These are phyloP conservation scores for Stegodyphus dumicola DNA, from an alignment of 1,140 invertebrate genomes.

Conservation along the genomic window DNA sequence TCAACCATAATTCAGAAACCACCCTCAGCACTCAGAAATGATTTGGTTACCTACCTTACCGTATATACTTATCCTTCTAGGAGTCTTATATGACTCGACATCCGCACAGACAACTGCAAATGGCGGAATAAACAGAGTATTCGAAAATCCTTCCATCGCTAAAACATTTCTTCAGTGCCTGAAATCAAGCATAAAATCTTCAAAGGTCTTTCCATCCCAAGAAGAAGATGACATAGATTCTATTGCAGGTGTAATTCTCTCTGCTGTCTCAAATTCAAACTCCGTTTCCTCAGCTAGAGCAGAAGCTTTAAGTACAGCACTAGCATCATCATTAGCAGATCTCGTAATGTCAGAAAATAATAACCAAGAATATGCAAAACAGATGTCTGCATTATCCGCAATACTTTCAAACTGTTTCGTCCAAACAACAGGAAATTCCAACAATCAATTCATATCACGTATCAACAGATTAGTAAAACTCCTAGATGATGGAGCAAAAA, in stretches of 20 bases:
- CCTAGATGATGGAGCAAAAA: background rate
- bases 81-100: background rate
- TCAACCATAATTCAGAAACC: too few species aligned
- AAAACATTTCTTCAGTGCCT: slow-evolving; percentile 11
- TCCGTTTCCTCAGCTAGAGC: background rate
- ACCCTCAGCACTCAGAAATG: slow-evolving; percentile 1
- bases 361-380: background rate
- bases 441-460: background rate
- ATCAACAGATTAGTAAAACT: background rate
- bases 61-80: background rate
- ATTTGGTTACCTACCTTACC: slow-evolving; percentile 4
- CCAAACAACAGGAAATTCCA: background rate
- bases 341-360: background rate
- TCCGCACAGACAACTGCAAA: background rate
- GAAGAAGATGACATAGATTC: slow-evolving; percentile 25
- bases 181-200: background rate
- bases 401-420: slow-evolving; percentile 15
- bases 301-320: slow-evolving; percentile 1
- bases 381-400: background rate
- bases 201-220: background rate
- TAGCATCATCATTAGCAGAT: slow-evolving; percentile 16
- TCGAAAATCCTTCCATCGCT: background rate
- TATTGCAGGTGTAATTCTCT: slow-evolving; percentile 5
- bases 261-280: background rate
- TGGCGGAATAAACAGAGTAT: background rate